Conservation (phyloP, 2,113 vertebrate genomes). For the Bettongia penicillata region DNA sequence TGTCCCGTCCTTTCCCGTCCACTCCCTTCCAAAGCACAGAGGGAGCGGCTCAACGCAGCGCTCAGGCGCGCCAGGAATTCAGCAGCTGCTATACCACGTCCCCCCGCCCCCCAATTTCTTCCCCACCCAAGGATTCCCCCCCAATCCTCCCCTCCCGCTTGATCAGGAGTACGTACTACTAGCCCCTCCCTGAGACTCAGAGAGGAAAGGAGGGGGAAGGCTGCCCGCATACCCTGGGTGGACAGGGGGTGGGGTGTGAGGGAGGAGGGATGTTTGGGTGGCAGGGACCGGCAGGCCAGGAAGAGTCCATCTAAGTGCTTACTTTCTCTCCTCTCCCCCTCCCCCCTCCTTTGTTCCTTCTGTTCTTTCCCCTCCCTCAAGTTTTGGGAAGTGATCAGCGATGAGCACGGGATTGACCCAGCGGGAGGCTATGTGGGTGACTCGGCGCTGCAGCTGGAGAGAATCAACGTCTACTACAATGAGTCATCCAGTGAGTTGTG, state of each 20-base stretch:
- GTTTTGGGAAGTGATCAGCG: slow-evolving; percentile 98
- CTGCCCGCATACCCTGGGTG: neutral
- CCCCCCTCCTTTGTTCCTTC: neutral
- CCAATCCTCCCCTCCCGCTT: too few relatives aligned
- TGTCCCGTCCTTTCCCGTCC: neutral
- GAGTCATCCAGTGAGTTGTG: slow-evolving; percentile 93
- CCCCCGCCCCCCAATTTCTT: neutral
- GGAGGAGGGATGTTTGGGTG: neutral
- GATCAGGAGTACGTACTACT: neutral
- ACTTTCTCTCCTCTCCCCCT: neutral
- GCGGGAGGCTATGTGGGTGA: slow-evolving; percentile 93
- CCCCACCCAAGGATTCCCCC: neutral
- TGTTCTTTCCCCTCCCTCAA: slow-evolving; percentile 61
- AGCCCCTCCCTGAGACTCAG: neutral
- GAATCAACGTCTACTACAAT: slow-evolving; percentile 96
- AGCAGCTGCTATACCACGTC: neutral
- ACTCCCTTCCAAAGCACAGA: neutral
- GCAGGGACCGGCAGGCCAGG: neutral
- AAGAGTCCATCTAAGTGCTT: neutral
- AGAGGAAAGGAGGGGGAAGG: neutral
- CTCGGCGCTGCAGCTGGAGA: slow-evolving; percentile 92
- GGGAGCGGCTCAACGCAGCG: neutral
- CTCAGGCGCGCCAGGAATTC: slow-evolving; percentile 33
- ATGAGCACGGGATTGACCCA: slow-evolving; percentile 94
- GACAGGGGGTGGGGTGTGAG: neutral